phyloP scores from a whole-genome alignment of 2,888 invertebrate genomes.

The Watsonalla binaria region DNA sequence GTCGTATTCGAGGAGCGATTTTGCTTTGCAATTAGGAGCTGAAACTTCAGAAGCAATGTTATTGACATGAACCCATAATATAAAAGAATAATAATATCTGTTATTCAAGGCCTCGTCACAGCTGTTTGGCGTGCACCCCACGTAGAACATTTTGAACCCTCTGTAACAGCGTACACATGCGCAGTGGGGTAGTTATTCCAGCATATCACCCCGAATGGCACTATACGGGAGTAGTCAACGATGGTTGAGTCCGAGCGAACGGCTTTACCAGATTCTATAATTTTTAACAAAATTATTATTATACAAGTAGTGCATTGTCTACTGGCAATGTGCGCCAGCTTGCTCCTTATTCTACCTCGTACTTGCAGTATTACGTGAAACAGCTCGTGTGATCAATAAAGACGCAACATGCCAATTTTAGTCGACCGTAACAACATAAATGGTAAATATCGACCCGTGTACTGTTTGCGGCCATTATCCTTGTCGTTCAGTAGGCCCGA shows the following conservation, averaged over 20 bases:
- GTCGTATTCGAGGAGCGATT: too few species aligned
- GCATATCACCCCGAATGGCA: constrained; percentile 47
- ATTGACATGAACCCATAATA: too few species aligned
- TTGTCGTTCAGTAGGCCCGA: constrained; percentile 1
- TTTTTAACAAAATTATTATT: constrained; percentile 20
- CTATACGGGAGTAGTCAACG: constrained; percentile 52
- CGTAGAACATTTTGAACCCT: constrained; percentile 60
- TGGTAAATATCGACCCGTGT: constrained; percentile 72
- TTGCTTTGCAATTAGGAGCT: too few species aligned
- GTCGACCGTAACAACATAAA: constrained; percentile 56
- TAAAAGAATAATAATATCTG: constrained; percentile 3
- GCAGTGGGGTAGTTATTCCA: constrained; percentile 58
- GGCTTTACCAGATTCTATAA: constrained; percentile 35
- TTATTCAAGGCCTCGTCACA: constrained; percentile 44
- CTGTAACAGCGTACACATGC: constrained; percentile 65
- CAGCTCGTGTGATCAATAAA: constrained; percentile 21
- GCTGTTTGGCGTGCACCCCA: constrained; percentile 63
- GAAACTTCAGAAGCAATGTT: too few species aligned
- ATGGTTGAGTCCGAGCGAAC: constrained; percentile 52
- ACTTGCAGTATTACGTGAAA: constrained; percentile 50
- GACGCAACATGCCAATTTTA: constrained; percentile 59
- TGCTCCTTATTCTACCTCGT: too few species aligned
- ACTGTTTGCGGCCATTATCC: constrained; percentile 51
- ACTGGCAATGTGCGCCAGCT: constrained; percentile 43
- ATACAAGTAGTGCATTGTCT: constrained; percentile 22